A percentile compares a stretch with the other conserved stretches of the same genome.
Evolutionary conservation across 2,888 invertebrate species (phyloP).

Genomic region (Griposia aprilina): DNA sequence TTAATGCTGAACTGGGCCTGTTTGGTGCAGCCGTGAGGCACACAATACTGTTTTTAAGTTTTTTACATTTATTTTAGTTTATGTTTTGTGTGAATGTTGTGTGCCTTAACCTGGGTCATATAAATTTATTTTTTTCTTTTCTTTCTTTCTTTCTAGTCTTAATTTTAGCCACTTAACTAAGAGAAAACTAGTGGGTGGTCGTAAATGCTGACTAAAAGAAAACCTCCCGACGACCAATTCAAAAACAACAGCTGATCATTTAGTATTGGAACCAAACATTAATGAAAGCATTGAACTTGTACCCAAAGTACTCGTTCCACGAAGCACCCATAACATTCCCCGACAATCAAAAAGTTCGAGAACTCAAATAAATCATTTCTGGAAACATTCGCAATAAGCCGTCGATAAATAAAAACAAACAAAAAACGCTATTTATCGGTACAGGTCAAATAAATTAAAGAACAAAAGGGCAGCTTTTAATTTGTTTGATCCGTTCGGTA

Average conservation of each 20-base stretch:
- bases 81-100: too few relatives aligned
- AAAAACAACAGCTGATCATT: conserved; percentile 22
- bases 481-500: conserved; percentile 76
- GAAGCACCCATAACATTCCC: conserved; percentile 39
- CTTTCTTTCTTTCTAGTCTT: too few relatives aligned
- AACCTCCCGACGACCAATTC: not conserved
- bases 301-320: not conserved
- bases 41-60: too few relatives aligned
- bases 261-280: conserved; percentile 16
- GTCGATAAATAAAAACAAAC: conserved; percentile 75
- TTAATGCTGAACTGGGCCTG: too few relatives aligned
- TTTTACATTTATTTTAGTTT: too few relatives aligned
- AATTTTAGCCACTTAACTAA: too few relatives aligned
- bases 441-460: conserved; percentile 77
- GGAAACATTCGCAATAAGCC: conserved; percentile 72
- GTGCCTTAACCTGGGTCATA: too few relatives aligned
- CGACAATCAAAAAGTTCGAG: conserved; percentile 46
- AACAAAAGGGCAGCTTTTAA: conserved; percentile 74
- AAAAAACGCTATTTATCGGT: conserved; percentile 71
- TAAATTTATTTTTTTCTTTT: too few relatives aligned
- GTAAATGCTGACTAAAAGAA: too few relatives aligned
- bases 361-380: conserved; percentile 69
- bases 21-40: too few relatives aligned
- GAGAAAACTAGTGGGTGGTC: too few relatives aligned
- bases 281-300: conserved; percentile 38